Base-by-base conservation (phyloP, 2,888 invertebrate species). In the Mesoligia furuncula region DNA sequence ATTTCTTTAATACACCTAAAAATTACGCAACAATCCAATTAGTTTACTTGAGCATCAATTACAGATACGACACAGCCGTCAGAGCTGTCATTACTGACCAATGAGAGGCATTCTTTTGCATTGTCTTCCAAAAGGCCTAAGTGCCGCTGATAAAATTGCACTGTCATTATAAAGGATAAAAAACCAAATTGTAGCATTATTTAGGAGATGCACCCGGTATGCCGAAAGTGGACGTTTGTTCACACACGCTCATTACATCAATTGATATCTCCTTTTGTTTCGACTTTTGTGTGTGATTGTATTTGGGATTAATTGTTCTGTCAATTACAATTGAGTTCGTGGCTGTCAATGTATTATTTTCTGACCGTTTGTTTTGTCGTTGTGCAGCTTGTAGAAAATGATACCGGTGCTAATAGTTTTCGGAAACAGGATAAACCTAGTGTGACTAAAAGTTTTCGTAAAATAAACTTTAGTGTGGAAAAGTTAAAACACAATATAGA, bases 241-340 rank as follows among this genome's bases (percentile, higher is more conserved):
- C 85, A 77, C 85, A 79, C 83, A 76, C 65, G 20, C 71, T 85
- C 71, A 84, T 85, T 84, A 85, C 66, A 64, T 76, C 66, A 85
- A 85, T 84, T 79, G 75, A 82, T 71, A 74, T 71, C 65, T 79
- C 85, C 75, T 75, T 74, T 72, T 71, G 42, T 62, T 62, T 73
- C n/a, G 27, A 83, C 13, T 76, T 82, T 74, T 79, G 83, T 74
- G n/a, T 59, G 74, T 77, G 73, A 85, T 77, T 85, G 83, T 72
- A 75, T 75, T 80, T 77, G 57, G 20, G 15, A 51, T 76, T 84
- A 69, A 77, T 84, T 84, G 61, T 59, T 73, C 17, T 66, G 57
- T 48, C 59, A 74, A 59, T 67, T 66, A 59, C 17, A 20, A 51
- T 74, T 51, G 39, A 39, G 45, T 64, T 59, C 15, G 54, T 27